phyloP scores from a whole-genome alignment of 2,113 vertebrate species.

The Protobothrops mucrosquamatus region DNA sequence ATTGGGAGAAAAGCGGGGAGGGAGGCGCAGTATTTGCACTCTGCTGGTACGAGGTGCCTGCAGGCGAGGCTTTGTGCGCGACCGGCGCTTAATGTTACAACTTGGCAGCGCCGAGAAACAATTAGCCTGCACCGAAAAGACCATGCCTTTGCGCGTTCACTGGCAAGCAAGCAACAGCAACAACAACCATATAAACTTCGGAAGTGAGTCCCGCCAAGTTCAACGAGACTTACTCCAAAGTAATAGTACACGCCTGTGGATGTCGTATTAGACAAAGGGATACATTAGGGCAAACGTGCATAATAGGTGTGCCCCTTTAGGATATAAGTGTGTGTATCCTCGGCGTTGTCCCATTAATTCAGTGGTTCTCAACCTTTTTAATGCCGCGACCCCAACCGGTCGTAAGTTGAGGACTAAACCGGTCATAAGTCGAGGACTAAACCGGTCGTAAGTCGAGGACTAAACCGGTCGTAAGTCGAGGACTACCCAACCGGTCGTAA shows the following conservation, averaged over 20 bases:
- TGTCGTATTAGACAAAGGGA: background rate
- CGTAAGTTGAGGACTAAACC: too few species aligned
- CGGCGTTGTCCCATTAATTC: background rate
- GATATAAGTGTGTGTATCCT: background rate
- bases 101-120: background rate
- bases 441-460: too few species aligned
- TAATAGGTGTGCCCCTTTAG: background rate
- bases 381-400: too few species aligned
- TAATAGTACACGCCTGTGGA: background rate
- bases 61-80: background rate
- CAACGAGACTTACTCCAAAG: background rate
- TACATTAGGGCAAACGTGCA: background rate
- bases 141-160: background rate
- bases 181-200: background rate
- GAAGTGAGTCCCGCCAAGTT: background rate
- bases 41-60: background rate
- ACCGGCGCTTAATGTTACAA: background rate
- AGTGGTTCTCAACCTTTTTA: too few species aligned
- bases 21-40: background rate
- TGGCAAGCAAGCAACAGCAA: background rate
- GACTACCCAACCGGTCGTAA: too few species aligned
- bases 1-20: slow-evolving; percentile 8
- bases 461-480: too few species aligned
- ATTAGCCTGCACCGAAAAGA: background rate
- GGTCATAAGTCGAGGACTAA: too few species aligned